Conservation (phyloP, 2,113 vertebrate species). For the Actenoides lindsayi region DNA sequence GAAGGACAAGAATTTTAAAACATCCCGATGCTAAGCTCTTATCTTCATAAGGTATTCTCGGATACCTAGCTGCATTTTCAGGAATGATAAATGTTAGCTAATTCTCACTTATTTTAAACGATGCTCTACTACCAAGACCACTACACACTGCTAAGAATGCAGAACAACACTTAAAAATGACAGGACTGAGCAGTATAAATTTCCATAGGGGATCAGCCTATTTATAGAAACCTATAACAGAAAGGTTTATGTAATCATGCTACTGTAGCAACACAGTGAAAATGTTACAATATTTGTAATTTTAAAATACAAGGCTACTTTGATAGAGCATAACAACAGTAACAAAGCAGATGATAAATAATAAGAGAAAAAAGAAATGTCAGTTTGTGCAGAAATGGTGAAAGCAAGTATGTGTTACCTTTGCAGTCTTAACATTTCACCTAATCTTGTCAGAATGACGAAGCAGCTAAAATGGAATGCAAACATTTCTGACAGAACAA, state of each 20-base stretch:
- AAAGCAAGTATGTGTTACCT: not conserved
- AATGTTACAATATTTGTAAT: not conserved
- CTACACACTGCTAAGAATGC: not conserved
- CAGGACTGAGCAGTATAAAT: not conserved
- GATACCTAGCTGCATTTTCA: not conserved
- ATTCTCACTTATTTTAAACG: not conserved
- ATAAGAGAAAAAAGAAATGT: not conserved
- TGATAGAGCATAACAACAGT: not conserved
- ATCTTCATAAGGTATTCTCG: not conserved
- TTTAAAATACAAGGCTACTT: not conserved
- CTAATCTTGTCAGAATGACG: not conserved
- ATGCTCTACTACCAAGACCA: not conserved
- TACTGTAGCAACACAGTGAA: not conserved
- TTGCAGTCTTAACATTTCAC: not conserved
- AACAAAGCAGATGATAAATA: not conserved
- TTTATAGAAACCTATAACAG: not conserved
- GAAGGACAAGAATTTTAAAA: not conserved
- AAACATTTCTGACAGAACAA: not conserved
- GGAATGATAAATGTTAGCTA: not conserved
- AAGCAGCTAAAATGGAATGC: not conserved
- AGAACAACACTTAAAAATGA: not conserved
- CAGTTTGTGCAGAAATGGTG: not conserved
- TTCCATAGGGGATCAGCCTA: not conserved
- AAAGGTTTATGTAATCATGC: not conserved
- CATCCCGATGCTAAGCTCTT: not conserved